Evolutionary conservation across 2,113 vertebrate species (phyloP).

Genomic region (Heterocephalus glaber): DNA sequence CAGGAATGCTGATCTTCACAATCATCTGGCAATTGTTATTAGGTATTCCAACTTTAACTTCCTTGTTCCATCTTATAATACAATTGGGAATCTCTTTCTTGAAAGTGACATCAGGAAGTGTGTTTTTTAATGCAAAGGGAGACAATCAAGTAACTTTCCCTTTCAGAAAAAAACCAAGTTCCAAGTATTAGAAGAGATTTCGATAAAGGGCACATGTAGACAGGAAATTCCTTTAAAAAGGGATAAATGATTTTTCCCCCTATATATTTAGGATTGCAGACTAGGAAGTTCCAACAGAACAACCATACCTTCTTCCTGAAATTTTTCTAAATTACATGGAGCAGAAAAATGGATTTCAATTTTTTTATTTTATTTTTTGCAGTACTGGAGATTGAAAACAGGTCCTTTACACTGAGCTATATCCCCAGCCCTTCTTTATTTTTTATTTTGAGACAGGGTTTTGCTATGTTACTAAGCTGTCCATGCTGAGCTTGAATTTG

Average conservation of each 20-base stretch:
- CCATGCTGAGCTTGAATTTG: neutral
- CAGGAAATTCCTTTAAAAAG: neutral
- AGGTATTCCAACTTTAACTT: neutral
- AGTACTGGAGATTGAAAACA: neutral
- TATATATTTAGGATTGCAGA: neutral
- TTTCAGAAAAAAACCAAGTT: neutral
- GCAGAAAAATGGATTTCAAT: neutral
- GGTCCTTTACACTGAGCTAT: neutral
- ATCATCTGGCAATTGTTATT: neutral
- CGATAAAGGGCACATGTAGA: neutral
- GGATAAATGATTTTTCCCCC: neutral
- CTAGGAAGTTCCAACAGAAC: neutral
- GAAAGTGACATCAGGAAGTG: neutral
- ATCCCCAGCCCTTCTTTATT: neutral
- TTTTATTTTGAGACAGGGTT: neutral
- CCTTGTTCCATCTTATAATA: neutral
- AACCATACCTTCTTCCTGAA: neutral
- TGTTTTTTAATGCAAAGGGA: neutral
- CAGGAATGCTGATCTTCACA: neutral
- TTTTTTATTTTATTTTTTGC: neutral
- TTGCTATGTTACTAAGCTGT: neutral
- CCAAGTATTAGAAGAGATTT: slow-evolving; percentile 23
- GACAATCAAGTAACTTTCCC: neutral
- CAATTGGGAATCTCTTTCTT: neutral
- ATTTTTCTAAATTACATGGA: neutral